Percentiles rank a stretch among this genome's conserved stretches.
phyloP scores from a whole-genome alignment of 64 coral and sea anemone genomes.

The Trachythela sp. region DNA sequence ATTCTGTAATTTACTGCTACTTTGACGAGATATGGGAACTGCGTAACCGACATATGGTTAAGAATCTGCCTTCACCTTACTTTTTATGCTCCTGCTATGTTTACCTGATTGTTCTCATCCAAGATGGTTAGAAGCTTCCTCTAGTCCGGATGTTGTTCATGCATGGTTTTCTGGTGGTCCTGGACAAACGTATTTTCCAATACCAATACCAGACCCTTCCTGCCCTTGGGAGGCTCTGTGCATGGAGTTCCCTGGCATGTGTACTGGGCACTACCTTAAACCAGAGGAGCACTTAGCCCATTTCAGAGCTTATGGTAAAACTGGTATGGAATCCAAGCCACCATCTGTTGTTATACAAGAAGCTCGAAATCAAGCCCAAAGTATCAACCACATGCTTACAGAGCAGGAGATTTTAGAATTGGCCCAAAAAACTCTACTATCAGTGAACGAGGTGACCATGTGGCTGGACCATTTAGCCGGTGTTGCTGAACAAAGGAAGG shows the following conservation, averaged over 20 bases:
- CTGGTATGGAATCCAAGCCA: not conserved
- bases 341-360: not conserved
- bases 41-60: constrained; percentile 47
- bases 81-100: constrained; percentile 40
- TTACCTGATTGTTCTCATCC: constrained; percentile 26
- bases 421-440: too few species aligned
- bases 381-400: not conserved
- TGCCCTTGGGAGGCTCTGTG: not conserved
- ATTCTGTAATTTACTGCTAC: constrained; percentile 4
- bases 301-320: not conserved
- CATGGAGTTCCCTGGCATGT: not conserved
- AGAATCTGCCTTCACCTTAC: constrained; percentile 21
- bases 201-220: constrained; percentile 26
- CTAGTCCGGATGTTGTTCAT: not conserved
- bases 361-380: not conserved
- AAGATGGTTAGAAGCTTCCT: not conserved
- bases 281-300: not conserved
- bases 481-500: too few species aligned
- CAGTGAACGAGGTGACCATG: too few species aligned
- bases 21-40: constrained; percentile 59
- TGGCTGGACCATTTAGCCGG: too few species aligned
- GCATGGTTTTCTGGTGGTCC: constrained; percentile 34
- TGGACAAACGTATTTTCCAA: not conserved
- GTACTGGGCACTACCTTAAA: not conserved
- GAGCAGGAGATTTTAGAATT: constrained; percentile 1